Conservation (phyloP, 2,888 invertebrate genomes). For the Nomada flava region DNA sequence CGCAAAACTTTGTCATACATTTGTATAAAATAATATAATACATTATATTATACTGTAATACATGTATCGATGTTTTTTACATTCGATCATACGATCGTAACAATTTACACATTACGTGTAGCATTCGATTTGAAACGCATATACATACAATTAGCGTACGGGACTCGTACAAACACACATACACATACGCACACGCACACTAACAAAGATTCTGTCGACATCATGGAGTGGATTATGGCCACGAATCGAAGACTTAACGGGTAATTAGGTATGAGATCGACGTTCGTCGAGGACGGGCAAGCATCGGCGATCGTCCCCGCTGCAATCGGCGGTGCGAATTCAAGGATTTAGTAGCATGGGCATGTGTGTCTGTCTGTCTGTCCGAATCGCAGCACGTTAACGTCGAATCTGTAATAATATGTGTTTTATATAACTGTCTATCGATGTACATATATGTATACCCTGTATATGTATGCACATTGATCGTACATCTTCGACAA, state of each 20-base stretch:
- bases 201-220: conserved; percentile 39
- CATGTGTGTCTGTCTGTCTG: conserved; percentile 78
- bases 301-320: conserved; percentile 66
- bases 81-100: too few species aligned
- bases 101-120: neutral
- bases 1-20: neutral
- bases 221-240: conserved; percentile 57
- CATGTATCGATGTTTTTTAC: too few species aligned
- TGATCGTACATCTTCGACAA: neutral
- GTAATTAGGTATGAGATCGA: conserved; percentile 69
- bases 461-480: conserved; percentile 5
- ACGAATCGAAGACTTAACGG: conserved; percentile 66
- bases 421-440: conserved; percentile 25
- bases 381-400: conserved; percentile 63
- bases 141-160: neutral
- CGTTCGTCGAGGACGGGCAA: conserved; percentile 66
- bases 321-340: conserved; percentile 64
- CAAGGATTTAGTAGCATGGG: conserved; percentile 78
- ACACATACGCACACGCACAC: conserved; percentile 35
- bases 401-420: conserved; percentile 44
- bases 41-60: too few species aligned
- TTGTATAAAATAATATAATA: neutral
- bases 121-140: neutral
- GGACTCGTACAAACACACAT: conserved; percentile 38
- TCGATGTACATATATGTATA: conserved; percentile 22